A percentile compares a stretch with the other conserved stretches of the same genome.
These are phyloP conservation scores for Nymphalis c-album DNA, from an alignment of 2,888 invertebrate species.

Conservation along the genomic window DNA sequence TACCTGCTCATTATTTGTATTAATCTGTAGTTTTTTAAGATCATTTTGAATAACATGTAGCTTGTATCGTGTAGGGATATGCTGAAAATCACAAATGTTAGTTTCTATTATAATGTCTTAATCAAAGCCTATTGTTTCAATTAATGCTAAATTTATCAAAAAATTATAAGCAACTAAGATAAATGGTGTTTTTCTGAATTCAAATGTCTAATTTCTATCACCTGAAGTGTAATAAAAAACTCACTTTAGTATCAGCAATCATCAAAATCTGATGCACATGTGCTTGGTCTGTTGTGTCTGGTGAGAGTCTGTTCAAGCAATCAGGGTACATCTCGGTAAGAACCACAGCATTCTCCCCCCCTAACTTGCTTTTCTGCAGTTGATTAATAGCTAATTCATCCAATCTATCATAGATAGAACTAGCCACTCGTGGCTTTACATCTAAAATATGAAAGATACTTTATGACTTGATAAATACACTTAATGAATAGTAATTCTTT, in stretches of 20 bases:
- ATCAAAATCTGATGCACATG: conserved; percentile 82
- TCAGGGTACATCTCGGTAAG: conserved; percentile 85
- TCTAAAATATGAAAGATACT: conserved; percentile 61
- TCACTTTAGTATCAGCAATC: conserved; percentile 84
- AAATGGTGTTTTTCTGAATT: too few species aligned
- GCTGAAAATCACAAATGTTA: conserved; percentile 50
- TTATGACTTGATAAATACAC: too few species aligned
- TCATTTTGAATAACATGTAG: conserved; percentile 65
- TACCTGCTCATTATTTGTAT: conserved; percentile 50
- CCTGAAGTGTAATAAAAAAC: conserved; percentile 28
- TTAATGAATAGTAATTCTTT: too few species aligned
- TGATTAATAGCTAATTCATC: conserved; percentile 74
- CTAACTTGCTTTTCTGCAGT: conserved; percentile 74
- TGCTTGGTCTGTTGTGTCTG: conserved; percentile 79
- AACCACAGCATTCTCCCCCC: conserved; percentile 83
- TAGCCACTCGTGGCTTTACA: conserved; percentile 80
- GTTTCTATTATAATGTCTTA: too few species aligned
- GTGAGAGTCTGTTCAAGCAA: conserved; percentile 80
- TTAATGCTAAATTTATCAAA: too few species aligned
- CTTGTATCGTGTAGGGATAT: conserved; percentile 67
- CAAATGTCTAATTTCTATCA: too few species aligned
- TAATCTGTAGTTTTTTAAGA: conserved; percentile 47
- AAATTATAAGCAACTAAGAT: too few species aligned
- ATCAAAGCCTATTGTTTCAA: too few species aligned
- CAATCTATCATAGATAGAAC: conserved; percentile 80